These are phyloP conservation scores for Himalopsyche japonica DNA, from an alignment of 2,888 invertebrate genomes.

Conservation along the genomic window DNA sequence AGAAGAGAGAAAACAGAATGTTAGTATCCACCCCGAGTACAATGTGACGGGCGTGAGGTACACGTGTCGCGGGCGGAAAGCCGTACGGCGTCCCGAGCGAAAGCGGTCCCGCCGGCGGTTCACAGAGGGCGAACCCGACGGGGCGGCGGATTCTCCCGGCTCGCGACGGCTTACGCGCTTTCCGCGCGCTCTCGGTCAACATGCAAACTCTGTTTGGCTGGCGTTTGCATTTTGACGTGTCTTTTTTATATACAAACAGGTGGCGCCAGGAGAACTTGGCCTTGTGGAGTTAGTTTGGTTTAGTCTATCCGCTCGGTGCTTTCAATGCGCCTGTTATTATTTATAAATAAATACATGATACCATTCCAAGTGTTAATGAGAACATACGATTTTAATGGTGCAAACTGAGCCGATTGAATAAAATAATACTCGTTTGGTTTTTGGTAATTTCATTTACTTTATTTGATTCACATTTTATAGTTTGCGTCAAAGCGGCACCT, in stretches of 20 bases:
- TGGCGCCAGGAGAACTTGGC: conserved; percentile 52
- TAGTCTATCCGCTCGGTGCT: conserved; percentile 43
- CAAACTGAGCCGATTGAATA: conserved; percentile 30
- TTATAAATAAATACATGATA: conserved; percentile 17
- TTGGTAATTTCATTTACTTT: conserved; percentile 33
- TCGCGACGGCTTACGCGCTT: conserved; percentile 11
- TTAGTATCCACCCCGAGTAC: conserved; percentile 60
- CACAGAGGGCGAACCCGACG: background rate
- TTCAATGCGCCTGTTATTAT: conserved; percentile 31
- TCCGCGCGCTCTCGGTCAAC: conserved; percentile 23
- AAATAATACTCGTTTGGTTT: conserved; percentile 33
- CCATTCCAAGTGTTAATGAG: conserved; percentile 40
- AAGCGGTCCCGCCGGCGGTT: background rate
- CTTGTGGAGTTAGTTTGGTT: conserved; percentile 64
- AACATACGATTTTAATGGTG: conserved; percentile 38
- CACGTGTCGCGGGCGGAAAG: background rate
- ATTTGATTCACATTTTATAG: conserved; percentile 26
- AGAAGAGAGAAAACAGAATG: conserved; percentile 73
- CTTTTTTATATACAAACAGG: conserved; percentile 5
- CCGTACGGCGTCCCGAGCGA: background rate
- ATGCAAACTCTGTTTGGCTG: conserved; percentile 24
- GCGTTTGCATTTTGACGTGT: conserved; percentile 28
- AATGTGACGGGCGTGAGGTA: conserved; percentile 14
- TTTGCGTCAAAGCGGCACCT: conserved; percentile 35
- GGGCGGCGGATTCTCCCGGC: background rate